Evolutionary conservation across 2,113 vertebrate species (phyloP), one percentile per base, ranked within the genome.

Genomic region (Pagrus major): DNA sequence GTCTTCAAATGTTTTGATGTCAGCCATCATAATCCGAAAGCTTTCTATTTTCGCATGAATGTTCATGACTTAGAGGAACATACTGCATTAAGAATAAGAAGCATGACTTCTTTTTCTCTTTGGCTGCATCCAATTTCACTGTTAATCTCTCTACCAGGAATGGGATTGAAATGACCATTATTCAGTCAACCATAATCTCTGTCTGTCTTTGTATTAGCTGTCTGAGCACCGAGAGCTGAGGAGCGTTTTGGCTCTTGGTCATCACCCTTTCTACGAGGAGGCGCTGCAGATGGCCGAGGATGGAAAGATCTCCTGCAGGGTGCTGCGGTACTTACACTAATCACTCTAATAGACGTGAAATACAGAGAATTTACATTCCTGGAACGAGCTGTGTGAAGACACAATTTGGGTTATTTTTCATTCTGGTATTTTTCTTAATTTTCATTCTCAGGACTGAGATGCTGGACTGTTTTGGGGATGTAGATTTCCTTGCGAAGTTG

Each of bases 401-500:
- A 23, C 20, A 20, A 44, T 37, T n/a, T n/a, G n/a, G n/a, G n/a
- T n/a, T 27, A 15, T 54, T 27, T 52, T 12, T 15, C 23, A 54
- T 27, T 68, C 31, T 15, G 2, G 9, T 44, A 5, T 64, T n/a
- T 29, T 37, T 68, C 20, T 60, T 44, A 35, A 11, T 73, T 42
- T 55, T 54, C 87, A 75, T 51, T 8, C 18, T 0, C 71, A 99
- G 98, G 92, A 98, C 98, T 1, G 98, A 99, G 90, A 93, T 97
- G 94, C 93, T 99, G 85, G 97, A 97, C 73, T 99, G 98, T 86
- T 91, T 96, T 0, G 96, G 97, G 44, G 98, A 99, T 92, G 93
- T 94, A 1, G 98, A 99, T 68, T 99, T 98, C 88, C 95, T 99
- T 81, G 97, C 98, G 39, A 99, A 99, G 88, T 92, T 99, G 73